Base-by-base conservation (phyloP, 2,113 vertebrate genomes). In the Dissostichus mawsoni region DNA sequence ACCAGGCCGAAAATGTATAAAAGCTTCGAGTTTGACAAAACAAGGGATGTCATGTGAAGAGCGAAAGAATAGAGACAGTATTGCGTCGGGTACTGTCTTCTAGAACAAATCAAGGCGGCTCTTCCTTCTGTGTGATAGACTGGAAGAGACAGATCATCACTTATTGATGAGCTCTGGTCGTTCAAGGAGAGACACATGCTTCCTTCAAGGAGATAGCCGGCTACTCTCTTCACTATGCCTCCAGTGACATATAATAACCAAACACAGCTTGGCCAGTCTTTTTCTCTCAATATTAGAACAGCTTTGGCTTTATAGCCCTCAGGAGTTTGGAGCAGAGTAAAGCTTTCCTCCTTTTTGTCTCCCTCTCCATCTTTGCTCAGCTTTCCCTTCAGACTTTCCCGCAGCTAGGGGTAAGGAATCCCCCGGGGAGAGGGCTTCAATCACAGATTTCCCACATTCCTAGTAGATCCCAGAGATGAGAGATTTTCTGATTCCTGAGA, bases 151-250 rank as follows among this genome's bases (percentile, higher is more conserved):
- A 87, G 51, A 76, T 45, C 90, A 92, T 94, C 74, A 87, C 84
- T 93, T 93, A 93, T 94, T 92, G 90, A 93, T 91, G 90, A 92
- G 81, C 69, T 70, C 73, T 64, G 82, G 83, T 90, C 77, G 61
- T 92, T 94, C 89, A 90, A 92, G 85, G 84, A 90, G 85, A 92
- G 78, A 84, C 82, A 73, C 86, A 51, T 74, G 82, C 88, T 91
- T 87, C 87, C 78, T 89, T 91, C 82, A 85, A 92, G 90, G 86
- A 91, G 82, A 87, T 65, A 36, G 70, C 72, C 47, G 44, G 52
- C 55, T 69, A 72, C 65, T 83, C 64, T 85, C 68, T 72, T 68
- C 77, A 48, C 65, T 81, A 50, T 11, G 53, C 71, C 66, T 65
- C 63, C 61, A 66, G 81, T 77, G 83, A 91, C 33, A 65, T 66